These are phyloP conservation scores for Apis mellifera DNA, from an alignment of 1,140 invertebrate genomes.

Conservation along the genomic window Amel_HAv3.1 CM009942.2:9379501-9380000, in stretches of 20 bases:
- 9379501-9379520: conserved; percentile 21
- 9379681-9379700: conserved; percentile 17
- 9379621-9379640: too few species aligned
- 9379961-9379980: not conserved
- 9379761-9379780: not conserved
- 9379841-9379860: too few species aligned
- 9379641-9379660: not conserved
- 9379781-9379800: conserved; percentile 24
- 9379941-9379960: not conserved
- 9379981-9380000: conserved; percentile 35
- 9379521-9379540: conserved; percentile 39
- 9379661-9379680: not conserved
- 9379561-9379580: not conserved
- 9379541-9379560: conserved; percentile 41
- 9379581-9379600: too few species aligned
- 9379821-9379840: conserved; percentile 45
- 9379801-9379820: conserved; percentile 34
- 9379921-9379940: not conserved
- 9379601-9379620: too few species aligned
- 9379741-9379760: not conserved
- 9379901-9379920: too few species aligned
- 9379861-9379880: too few species aligned
- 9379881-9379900: too few species aligned
- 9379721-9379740: not conserved
- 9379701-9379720: conserved; percentile 39